phyloP scores from a whole-genome alignment of 2,888 invertebrate species.

The Philaethria dido region DNA sequence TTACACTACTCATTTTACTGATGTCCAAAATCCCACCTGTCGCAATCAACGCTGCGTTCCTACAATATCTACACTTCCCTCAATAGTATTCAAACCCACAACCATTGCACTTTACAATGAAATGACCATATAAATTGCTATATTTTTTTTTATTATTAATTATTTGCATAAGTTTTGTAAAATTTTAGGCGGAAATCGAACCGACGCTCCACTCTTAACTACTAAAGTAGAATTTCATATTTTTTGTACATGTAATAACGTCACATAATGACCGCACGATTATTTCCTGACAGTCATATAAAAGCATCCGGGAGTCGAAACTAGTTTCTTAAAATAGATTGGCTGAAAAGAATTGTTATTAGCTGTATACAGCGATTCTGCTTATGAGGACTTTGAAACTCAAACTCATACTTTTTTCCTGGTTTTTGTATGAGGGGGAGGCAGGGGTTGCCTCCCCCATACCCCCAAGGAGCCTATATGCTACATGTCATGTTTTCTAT shows the following conservation, averaged over 20 bases:
- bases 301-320: slow-evolving; percentile 27
- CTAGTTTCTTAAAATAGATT: slow-evolving; percentile 24
- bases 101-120: no score
- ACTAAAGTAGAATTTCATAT: background rate
- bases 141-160: background rate
- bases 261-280: slow-evolving; percentile 22
- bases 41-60: no score
- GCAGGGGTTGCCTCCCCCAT: no score
- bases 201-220: background rate
- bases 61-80: no score
- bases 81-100: no score
- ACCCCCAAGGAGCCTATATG: no score
- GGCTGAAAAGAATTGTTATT: slow-evolving; percentile 1
- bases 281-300: slow-evolving; percentile 2
- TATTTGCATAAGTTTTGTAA: background rate
- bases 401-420: no score
- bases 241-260: background rate
- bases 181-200: slow-evolving; percentile 12
- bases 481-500: no score
- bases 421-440: no score
- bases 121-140: background rate
- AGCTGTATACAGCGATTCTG: background rate
- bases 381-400: no score
- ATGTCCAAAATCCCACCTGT: no score
- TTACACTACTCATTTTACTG: no score